A percentile compares a stretch with the other conserved stretches of the same genome.
Conservation (phyloP, 64 coral and sea anemone species). For the Montipora capricornis region DNA sequence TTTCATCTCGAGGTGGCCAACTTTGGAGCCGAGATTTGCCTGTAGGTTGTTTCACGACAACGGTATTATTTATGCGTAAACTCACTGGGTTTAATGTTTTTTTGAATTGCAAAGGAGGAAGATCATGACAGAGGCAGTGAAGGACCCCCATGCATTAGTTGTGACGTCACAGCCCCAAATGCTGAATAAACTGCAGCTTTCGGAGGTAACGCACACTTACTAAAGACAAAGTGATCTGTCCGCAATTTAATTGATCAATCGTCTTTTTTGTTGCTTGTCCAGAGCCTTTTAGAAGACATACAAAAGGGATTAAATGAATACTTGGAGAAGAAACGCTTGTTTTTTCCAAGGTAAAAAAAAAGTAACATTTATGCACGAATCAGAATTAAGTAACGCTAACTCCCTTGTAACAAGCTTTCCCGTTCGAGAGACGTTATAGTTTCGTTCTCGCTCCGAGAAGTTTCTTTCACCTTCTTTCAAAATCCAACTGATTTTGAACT, state of each 20-base stretch:
- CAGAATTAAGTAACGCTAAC: too few species aligned
- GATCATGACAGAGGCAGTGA: constrained; percentile 93
- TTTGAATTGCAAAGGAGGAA: constrained; percentile 70
- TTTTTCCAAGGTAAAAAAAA: constrained; percentile 86
- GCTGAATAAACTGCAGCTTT: constrained; percentile 85
- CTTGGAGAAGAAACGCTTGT: constrained; percentile 95
- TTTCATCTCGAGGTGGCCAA: too few species aligned
- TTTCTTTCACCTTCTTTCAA: too few species aligned
- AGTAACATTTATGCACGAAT: neutral
- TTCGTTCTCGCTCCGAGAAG: too few species aligned
- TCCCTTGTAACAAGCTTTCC: too few species aligned
- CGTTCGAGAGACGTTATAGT: neutral
- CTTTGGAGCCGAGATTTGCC: too few species aligned
- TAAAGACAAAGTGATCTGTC: neutral
- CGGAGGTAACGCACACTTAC: constrained; percentile 67
- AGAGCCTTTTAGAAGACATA: constrained; percentile 93
- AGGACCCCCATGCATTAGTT: constrained; percentile 81
- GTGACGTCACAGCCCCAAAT: constrained; percentile 86
- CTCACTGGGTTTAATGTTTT: neutral
- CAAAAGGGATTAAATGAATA: constrained; percentile 96
- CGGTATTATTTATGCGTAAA: neutral
- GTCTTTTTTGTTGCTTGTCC: neutral
- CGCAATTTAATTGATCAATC: neutral
- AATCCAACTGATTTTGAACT: too few species aligned
- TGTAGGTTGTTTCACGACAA: neutral